phyloP scores from a whole-genome alignment of 2,888 invertebrate genomes.

The Philonicus albiceps region DNA sequence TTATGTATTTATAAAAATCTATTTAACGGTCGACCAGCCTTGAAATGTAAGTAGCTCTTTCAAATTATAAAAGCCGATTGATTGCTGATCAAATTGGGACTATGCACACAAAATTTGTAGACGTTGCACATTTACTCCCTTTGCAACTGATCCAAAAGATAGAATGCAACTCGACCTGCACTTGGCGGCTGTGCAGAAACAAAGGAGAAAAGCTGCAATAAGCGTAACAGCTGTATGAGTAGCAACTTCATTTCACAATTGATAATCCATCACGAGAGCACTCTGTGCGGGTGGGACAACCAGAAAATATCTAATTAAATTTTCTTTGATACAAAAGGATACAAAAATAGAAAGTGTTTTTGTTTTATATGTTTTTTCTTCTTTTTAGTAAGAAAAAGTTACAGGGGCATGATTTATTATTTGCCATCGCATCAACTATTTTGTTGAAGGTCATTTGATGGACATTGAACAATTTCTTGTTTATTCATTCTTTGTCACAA shows the following conservation, averaged over 20 bases:
- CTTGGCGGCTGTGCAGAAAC: not conserved
- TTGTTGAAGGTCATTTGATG: not conserved
- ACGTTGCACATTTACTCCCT: not conserved
- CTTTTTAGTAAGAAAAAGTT: not conserved
- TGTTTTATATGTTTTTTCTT: not conserved
- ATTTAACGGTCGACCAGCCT: not conserved
- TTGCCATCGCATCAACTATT: not conserved
- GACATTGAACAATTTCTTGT: not conserved
- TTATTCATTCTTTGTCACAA: not conserved
- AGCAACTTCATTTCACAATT: not conserved
- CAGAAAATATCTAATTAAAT: not conserved
- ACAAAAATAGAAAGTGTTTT: not conserved
- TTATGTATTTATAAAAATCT: not conserved
- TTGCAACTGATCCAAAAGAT: not conserved
- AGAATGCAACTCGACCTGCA: not conserved
- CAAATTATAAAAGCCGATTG: not conserved
- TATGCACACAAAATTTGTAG: not conserved
- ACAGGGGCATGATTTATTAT: not conserved
- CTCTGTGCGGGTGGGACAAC: not conserved
- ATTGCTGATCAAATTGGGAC: not conserved
- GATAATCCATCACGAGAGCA: not conserved
- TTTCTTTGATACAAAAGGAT: not conserved
- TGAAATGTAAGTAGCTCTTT: not conserved
- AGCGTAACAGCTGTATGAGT: not conserved
- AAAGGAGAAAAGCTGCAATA: not conserved